Evolutionary conservation across 2,797 vertebrate genomes (phyloP).

Genomic region (Cyclopterus lumpus): DNA sequence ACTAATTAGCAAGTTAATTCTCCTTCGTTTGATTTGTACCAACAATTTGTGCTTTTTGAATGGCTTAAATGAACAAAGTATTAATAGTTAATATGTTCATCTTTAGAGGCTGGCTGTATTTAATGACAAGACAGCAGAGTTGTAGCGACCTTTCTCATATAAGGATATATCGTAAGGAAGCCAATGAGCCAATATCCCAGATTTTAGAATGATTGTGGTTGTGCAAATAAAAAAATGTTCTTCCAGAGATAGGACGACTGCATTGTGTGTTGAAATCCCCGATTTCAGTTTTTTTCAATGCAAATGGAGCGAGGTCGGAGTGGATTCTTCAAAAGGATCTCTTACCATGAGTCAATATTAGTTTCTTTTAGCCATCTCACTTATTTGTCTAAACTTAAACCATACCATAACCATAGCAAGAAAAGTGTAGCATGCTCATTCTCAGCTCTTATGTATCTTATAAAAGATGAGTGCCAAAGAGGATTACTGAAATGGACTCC

Average conservation of each 20-base stretch:
- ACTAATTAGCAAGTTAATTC: not conserved
- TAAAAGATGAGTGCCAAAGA: slow-evolving; percentile 22
- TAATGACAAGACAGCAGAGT: too few relatives aligned
- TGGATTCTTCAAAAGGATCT: too few relatives aligned
- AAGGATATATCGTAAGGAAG: too few relatives aligned
- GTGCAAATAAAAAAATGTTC: not conserved
- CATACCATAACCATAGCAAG: not conserved
- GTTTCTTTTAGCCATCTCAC: too few relatives aligned
- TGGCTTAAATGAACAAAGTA: not conserved
- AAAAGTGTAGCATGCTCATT: not conserved
- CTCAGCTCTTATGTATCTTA: not conserved
- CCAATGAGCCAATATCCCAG: too few relatives aligned
- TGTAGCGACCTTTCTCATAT: too few relatives aligned
- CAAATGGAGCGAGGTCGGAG: too few relatives aligned
- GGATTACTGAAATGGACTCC: slow-evolving; percentile 1
- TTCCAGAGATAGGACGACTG: not conserved
- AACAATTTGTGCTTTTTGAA: not conserved
- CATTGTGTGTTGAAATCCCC: not conserved
- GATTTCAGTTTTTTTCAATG: not conserved
- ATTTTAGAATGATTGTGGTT: not conserved
- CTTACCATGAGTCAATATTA: too few relatives aligned
- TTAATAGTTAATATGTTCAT: not conserved
- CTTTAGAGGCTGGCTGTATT: not conserved
- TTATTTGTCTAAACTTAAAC: not conserved
- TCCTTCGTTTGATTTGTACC: too few relatives aligned